Evolutionary conservation across 35 echinoderm and acorn worm species (phyloP), one percentile per base, ranked within the genome.

Genomic region (Ptychodera flava): DNA sequence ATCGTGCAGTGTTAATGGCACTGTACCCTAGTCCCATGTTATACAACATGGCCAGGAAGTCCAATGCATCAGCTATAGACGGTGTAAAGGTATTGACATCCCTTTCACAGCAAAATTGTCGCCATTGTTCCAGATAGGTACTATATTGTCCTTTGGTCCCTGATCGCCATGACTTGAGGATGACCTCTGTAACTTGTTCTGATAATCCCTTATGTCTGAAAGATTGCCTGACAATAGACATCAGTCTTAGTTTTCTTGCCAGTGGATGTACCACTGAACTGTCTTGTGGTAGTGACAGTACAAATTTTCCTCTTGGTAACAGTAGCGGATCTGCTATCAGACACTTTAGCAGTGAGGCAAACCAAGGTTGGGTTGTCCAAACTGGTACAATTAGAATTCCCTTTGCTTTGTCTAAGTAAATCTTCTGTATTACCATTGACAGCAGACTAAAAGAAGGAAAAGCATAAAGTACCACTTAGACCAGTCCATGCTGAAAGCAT

Each of bases 21-120:
- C 45, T 64, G 45, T 64, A 64, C 22, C 22, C 6, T 12, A 64
- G 6, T 64, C 45, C 45, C 6, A 22, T 64, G 45, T 64, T 22
- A 64, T 64, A 64, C 6, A 64, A 22, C 22, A 12, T 22, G 6
- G 45, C 45, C 22, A 64, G 45, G 22, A 64, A 64, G 45, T 64
- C 45, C 45, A 64, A 64, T 22, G 22, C 45, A 64, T 12, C 6
- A 22, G 6, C 45, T 64, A 64, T 22, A 64, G 45, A 12, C 22
- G 45, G 45, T 64, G 45, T 12, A 64, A 64, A 64, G 6, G 45
- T 6, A 64, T 64, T 64, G 6, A 22, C 6, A 22, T 64, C 16
- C 86, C 86, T 30, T 34, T 45, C 77, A 87, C 79, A 1, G 77
- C 33, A 89, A 89, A 93, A 93, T 89, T 2, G 85, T 37, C 35